A percentile compares a stretch with the other conserved stretches of the same genome.
phyloP scores from a whole-genome alignment of 1,140 invertebrate species.

The Dreissena rostriformis region DNA sequence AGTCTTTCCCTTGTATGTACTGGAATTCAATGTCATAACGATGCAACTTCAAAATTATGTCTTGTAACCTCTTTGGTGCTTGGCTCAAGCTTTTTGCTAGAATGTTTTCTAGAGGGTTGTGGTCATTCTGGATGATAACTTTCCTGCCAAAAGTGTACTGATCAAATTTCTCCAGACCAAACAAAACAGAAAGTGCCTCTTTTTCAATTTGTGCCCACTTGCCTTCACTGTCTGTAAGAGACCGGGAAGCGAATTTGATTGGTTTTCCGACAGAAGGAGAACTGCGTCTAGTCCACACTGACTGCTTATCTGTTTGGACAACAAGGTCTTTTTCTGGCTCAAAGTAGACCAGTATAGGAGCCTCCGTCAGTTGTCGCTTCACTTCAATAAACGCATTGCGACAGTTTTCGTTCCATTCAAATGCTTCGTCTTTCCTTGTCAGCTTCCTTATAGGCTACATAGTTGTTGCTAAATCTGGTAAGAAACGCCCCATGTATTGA shows the following conservation, averaged over 20 bases:
- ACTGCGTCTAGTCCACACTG: slow-evolving; percentile 77
- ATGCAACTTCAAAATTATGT: slow-evolving; percentile 18
- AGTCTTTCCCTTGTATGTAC: slow-evolving; percentile 2
- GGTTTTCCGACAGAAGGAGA: slow-evolving; percentile 80
- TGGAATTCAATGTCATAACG: slow-evolving; percentile 16
- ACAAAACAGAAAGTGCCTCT: slow-evolving; percentile 82
- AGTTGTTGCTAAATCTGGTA: background rate
- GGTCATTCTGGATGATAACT: slow-evolving; percentile 72
- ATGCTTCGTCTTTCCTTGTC: background rate
- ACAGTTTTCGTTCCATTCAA: slow-evolving; percentile 5
- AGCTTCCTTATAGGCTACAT: slow-evolving; percentile 6
- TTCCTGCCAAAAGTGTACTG: slow-evolving; percentile 68
- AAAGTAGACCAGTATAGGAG: background rate
- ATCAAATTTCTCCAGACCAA: slow-evolving; percentile 68
- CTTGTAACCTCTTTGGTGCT: slow-evolving; percentile 41
- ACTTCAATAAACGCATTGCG: background rate
- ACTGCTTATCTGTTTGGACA: background rate
- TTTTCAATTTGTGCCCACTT: slow-evolving; percentile 82
- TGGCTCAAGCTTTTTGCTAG: slow-evolving; percentile 74
- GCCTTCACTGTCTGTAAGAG: slow-evolving; percentile 78
- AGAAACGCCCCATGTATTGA: background rate
- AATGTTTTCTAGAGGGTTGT: slow-evolving; percentile 78
- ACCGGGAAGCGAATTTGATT: slow-evolving; percentile 80
- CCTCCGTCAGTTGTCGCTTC: background rate
- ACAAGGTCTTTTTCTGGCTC: background rate